Evolutionary conservation across 2,797 vertebrate species (phyloP), one percentile per base, ranked within the genome.

Genomic region (Takifugu rubripes): DNA sequence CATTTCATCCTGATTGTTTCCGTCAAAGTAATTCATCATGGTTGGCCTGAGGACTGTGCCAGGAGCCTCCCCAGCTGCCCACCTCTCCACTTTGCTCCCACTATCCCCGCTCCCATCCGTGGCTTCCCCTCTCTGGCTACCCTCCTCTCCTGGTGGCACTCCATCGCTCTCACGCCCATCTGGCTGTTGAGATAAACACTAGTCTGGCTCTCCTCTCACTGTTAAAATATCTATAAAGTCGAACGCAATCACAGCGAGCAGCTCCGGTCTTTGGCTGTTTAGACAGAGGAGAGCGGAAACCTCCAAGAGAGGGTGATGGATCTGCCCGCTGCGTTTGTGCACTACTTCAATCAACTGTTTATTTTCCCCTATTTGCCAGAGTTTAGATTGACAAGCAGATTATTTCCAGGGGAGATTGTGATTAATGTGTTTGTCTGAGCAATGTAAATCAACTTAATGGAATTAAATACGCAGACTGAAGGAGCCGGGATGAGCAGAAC

Each of bases 391-490:
- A 83, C 76, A 83, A 68, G 60, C 51, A 83, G 81, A 88, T 85
- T 88, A 87, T 86, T 83, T 81, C 63, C 73, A 71, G 70, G 82
- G 86, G 82, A 86, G 89, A 84, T 89, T 73, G 65, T 88, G 84
- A 92, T 91, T 91, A 85, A 88, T 66, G 79, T 70, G 78, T 87
- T 85, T 88, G 88, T 75, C 75, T 29, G 82, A 91, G 88, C 91
- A 91, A 91, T 87, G 90, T 88, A 90, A 91, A 94, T 92, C 87
- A 91, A 86, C 78, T 78, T 92, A 92, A 94, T 92, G 89, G 91
- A 92, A 92, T 69, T 86, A 87, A 90, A 79, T 76, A 89, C 86
- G 84, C 66, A 49, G 53, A 72, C 78, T 48, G 44, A 72, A 64
- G 49, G 42, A 61, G 43, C 6, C 0, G 47, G 59, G 55, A 52